Base-by-base conservation (phyloP, 2,888 invertebrate genomes). In the Chorisops tibialis region DNA sequence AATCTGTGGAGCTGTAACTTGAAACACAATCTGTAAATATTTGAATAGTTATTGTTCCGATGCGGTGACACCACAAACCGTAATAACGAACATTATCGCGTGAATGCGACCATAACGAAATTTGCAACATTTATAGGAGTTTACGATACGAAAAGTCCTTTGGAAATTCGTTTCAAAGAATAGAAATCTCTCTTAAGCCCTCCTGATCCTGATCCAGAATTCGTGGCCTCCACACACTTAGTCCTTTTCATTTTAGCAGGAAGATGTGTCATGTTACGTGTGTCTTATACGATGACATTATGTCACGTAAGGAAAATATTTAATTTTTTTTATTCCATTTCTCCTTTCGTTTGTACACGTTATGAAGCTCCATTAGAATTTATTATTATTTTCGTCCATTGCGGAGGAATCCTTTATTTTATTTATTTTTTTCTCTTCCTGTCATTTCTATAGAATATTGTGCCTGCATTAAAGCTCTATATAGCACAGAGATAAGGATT, bases 231-330 rank as follows among this genome's bases (percentile, higher is more conserved):
- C 41, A 4, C 41, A 41, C 16, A 37, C 37, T 16, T 16, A 4
- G 4, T 16, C 41, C 41, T 24, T 24, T 24, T 24, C 24, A 24
- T 24, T 4, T 4, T 7, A 24, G 24, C 4, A 24, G 24, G 7
- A 24, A 24, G 24, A 24, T 24, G 24, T 24, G 41, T 16, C n/a
- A 41, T 41, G 11, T 41, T 11, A 41, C 41, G 41, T 41, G 41
- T 41, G n/a, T n/a, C 41, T 4, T 5, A 41, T 11, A 41, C 14
- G 16, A 41, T 41, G 41, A 41, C 41, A 41, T 41, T n/a, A 41
- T 41, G 41, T 41, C 41, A 41, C 41, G 41, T 41, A 41, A 14
- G 41, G 9, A 41, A 41, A 41, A 41, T 41, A 41, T 41, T 41
- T 41, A 41, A 41, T 41, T 41, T 41, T 41, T 41, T 16, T n/a